These are phyloP conservation scores for Trachops cirrhosus DNA, from an alignment of 2,797 vertebrate species.

Conservation along the genomic window DNA sequence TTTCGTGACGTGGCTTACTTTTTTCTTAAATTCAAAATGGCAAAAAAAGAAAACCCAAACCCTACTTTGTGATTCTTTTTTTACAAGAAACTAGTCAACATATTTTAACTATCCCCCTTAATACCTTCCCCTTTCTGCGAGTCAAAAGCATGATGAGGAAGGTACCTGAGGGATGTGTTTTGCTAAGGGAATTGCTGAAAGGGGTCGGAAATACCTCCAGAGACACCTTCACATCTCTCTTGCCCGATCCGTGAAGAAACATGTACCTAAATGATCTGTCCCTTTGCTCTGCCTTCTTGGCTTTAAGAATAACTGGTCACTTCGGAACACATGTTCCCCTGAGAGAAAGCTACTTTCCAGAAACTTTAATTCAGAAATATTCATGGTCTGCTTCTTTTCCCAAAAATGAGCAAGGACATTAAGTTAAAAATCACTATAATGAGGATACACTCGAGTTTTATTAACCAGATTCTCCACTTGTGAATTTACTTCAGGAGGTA, in stretches of 20 bases:
- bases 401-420: not conserved
- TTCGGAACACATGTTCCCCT: not conserved
- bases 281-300: not conserved
- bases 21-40: not conserved
- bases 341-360: not conserved
- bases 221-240: not conserved
- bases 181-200: not conserved
- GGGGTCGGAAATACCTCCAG: not conserved
- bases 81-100: not conserved
- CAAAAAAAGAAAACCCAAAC: not conserved
- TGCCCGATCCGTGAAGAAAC: not conserved
- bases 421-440: not conserved
- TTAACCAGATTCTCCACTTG: not conserved
- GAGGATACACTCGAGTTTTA: not conserved
- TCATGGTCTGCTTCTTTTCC: not conserved
- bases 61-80: not conserved
- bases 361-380: not conserved
- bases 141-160: not conserved
- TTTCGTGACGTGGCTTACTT: not conserved
- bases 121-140: constrained; percentile 32
- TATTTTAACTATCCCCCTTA: not conserved
- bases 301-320: not conserved
- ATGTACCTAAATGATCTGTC: not conserved
- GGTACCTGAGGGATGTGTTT: not conserved
- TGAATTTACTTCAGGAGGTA: not conserved